These are phyloP conservation scores for Coilia nasus DNA, from an alignment of 2,797 vertebrate species.

Conservation along the genomic window DNA sequence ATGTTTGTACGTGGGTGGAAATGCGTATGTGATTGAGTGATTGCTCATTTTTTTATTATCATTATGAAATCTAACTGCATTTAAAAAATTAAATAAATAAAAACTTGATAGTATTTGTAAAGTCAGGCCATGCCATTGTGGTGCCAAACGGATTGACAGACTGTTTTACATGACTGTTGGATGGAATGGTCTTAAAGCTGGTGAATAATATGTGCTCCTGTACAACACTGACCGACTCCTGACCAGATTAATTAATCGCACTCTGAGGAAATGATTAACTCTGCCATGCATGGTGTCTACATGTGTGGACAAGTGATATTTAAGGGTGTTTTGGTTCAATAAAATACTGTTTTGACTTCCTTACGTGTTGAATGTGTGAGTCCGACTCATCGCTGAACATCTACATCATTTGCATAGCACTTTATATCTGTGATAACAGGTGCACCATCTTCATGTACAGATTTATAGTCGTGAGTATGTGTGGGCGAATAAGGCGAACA, in stretches of 20 bases:
- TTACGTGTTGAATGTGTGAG: neutral
- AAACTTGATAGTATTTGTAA: conserved; percentile 29
- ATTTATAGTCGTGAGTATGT: too few relatives aligned
- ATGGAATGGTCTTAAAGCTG: neutral
- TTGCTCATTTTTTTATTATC: neutral
- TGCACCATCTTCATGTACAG: too few relatives aligned
- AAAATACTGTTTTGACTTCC: conserved; percentile 8
- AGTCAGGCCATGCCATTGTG: conserved; percentile 30
- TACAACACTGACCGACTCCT: neutral
- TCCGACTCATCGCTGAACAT: neutral
- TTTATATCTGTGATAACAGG: too few relatives aligned
- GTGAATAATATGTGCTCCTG: neutral
- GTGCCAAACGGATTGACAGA: conserved; percentile 41
- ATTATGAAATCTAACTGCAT: neutral
- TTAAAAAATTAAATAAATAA: neutral
- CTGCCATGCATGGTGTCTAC: conserved; percentile 19
- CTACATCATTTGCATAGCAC: too few relatives aligned
- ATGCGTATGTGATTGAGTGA: conserved; percentile 10
- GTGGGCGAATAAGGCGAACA: neutral
- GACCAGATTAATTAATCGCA: neutral
- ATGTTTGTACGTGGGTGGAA: neutral
- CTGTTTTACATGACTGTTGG: neutral
- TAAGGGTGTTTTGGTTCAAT: conserved; percentile 2
- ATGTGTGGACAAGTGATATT: conserved; percentile 11
- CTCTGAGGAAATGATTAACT: neutral